A percentile compares a stretch with the other conserved stretches of the same genome.
Conservation (phyloP, 2,888 invertebrate genomes). For the Trissolcus japonicus region DNA sequence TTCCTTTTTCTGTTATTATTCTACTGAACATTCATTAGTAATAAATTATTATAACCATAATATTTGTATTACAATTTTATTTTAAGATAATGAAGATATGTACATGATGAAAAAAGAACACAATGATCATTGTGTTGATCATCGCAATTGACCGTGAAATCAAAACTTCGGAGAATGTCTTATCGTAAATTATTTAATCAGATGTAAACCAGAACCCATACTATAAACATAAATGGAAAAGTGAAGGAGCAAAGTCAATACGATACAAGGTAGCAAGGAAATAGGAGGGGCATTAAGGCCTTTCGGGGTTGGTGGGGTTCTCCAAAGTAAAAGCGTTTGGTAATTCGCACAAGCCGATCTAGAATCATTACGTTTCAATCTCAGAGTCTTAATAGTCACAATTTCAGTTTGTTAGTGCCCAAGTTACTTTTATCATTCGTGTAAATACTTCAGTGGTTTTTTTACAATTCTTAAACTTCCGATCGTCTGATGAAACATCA, state of each 20-base stretch:
- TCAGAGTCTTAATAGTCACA: conserved; percentile 37
- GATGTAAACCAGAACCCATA: conserved; percentile 65
- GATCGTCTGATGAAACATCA: background rate
- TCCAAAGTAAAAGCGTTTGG: conserved; percentile 45
- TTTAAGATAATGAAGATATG: background rate
- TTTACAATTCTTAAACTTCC: too few species aligned
- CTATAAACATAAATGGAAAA: conserved; percentile 66
- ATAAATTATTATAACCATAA: too few species aligned
- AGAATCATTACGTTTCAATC: conserved; percentile 61
- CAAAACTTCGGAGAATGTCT: conserved; percentile 49
- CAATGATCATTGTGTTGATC: conserved; percentile 50
- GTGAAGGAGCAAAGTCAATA: conserved; percentile 56
- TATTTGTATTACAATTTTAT: too few species aligned
- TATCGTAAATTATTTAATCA: conserved; percentile 59
- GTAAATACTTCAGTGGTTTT: background rate
- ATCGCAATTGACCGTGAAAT: conserved; percentile 58
- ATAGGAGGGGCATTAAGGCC: conserved; percentile 30
- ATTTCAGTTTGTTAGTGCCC: conserved; percentile 16
- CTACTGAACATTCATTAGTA: too few species aligned
- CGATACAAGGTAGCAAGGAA: conserved; percentile 56
- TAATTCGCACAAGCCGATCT: conserved; percentile 61
- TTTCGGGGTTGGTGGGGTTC: conserved; percentile 57
- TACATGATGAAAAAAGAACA: conserved; percentile 14
- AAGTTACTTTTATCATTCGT: background rate
- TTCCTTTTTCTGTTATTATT: too few species aligned